These are phyloP conservation scores for Neodiprion virginianus DNA, from an alignment of 1,140 invertebrate species.

Conservation along the genomic window DNA sequence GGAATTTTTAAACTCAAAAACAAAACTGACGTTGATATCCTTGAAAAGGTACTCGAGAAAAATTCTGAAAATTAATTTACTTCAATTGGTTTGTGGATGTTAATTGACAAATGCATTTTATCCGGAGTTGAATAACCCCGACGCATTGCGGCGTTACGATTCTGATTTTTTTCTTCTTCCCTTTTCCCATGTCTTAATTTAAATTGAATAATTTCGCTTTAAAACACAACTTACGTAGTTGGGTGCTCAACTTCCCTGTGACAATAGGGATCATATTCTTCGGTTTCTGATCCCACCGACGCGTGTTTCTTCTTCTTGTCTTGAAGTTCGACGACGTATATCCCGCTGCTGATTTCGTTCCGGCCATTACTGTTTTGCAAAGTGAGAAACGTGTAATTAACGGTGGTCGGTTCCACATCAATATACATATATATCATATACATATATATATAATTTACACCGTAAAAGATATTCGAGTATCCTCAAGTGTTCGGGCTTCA, in stretches of 20 bases:
- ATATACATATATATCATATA: too few species aligned
- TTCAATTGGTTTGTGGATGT: too few species aligned
- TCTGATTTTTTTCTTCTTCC: not conserved
- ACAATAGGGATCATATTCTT: conserved; percentile 69
- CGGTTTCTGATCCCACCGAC: conserved; percentile 46
- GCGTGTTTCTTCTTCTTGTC: conserved; percentile 54
- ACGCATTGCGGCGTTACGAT: too few species aligned
- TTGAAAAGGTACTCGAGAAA: too few species aligned
- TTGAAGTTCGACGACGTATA: conserved; percentile 59
- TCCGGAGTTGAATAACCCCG: too few species aligned
- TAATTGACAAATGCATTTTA: too few species aligned
- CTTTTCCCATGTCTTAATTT: not conserved
- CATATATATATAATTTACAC: too few species aligned
- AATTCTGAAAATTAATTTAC: too few species aligned
- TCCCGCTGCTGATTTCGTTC: conserved; percentile 34
- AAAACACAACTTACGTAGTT: conserved; percentile 67
- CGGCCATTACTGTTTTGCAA: conserved; percentile 37
- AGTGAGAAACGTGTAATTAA: not conserved
- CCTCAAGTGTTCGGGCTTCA: too few species aligned
- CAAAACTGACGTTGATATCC: too few species aligned
- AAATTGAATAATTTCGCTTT: not conserved
- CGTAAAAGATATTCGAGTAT: too few species aligned
- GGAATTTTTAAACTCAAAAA: too few species aligned
- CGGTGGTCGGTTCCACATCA: not conserved
- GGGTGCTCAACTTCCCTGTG: conserved; percentile 73